phyloP scores from a whole-genome alignment of 2,888 invertebrate genomes.

The Parascotia fuliginaria region DNA sequence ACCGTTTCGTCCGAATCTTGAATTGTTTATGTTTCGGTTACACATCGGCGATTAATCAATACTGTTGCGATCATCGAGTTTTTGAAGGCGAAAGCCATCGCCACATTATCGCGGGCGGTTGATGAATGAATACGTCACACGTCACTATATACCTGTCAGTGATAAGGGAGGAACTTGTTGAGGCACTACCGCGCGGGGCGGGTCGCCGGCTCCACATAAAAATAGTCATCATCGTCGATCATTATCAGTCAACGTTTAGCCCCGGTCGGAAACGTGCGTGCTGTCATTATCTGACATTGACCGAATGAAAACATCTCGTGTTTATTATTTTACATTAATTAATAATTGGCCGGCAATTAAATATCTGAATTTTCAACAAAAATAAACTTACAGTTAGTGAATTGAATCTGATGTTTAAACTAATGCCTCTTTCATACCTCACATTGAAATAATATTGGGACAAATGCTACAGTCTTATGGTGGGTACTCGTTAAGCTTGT shows the following conservation, averaged over 20 bases:
- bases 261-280: conserved; percentile 32
- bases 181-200: conserved; percentile 29
- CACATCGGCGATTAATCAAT: not conserved
- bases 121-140: conserved; percentile 6
- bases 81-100: not conserved
- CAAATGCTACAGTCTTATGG: conserved; percentile 22
- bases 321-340: conserved; percentile 25
- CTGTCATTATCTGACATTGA: conserved; percentile 17
- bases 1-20: conserved; percentile 16
- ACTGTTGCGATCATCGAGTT: not conserved
- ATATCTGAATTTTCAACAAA: conserved; percentile 19
- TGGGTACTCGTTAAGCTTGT: conserved; percentile 25
- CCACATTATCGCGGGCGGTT: not conserved
- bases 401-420: conserved; percentile 21
- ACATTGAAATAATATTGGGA: conserved; percentile 20
- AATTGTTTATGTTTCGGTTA: conserved; percentile 9
- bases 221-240: conserved; percentile 33
- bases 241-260: conserved; percentile 40
- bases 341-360: conserved; percentile 25
- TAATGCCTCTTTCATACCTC: conserved; percentile 6
- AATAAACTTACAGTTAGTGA: conserved; percentile 21
- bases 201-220: conserved; percentile 35
- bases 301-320: conserved; percentile 22
- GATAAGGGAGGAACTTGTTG: conserved; percentile 32
- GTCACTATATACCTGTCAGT: conserved; percentile 1